Percentiles rank a stretch among this genome's conserved stretches.
Evolutionary conservation across 2,797 vertebrate species (phyloP).

Genomic region (Urocyon cinereoargenteus): DNA sequence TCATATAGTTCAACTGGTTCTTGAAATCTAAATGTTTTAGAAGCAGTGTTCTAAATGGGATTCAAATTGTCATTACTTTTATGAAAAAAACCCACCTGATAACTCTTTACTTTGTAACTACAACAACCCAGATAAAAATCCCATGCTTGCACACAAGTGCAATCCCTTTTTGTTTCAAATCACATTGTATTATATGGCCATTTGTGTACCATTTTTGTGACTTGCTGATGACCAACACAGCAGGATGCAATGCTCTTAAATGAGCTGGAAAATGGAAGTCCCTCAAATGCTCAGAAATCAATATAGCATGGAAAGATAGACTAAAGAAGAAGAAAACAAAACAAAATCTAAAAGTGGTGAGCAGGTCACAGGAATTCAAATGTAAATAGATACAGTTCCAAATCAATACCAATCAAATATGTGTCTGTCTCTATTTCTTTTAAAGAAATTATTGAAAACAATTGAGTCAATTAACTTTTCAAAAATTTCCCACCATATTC

Average conservation of each 20-base stretch:
- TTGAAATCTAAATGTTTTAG: conserved; percentile 29
- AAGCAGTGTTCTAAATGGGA: background rate
- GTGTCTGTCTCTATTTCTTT: background rate
- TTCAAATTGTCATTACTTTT: conserved; percentile 32
- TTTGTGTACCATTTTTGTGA: conserved; percentile 59
- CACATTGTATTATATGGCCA: conserved; percentile 60
- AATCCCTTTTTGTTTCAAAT: conserved; percentile 68
- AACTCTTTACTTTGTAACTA: conserved; percentile 66
- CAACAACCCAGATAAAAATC: conserved; percentile 62
- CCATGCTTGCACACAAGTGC: background rate
- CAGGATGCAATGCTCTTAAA: conserved; percentile 74
- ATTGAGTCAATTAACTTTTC: background rate
- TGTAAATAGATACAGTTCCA: conserved; percentile 33
- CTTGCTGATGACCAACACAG: conserved; percentile 77
- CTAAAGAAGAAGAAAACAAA: conserved; percentile 63
- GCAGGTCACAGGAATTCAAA: conserved; percentile 53
- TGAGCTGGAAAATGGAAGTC: conserved; percentile 80
- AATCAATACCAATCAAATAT: conserved; percentile 42
- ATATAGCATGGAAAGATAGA: conserved; percentile 63
- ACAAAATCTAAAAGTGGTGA: conserved; percentile 50
- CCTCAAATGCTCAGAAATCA: conserved; percentile 68
- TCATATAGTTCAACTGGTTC: conserved; percentile 30
- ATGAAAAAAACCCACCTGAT: background rate
- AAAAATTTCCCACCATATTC: background rate
- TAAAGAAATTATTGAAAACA: conserved; percentile 16